These are phyloP conservation scores for Echiichthys vipera DNA, from an alignment of 2,797 vertebrate species.

Conservation along the genomic window DNA sequence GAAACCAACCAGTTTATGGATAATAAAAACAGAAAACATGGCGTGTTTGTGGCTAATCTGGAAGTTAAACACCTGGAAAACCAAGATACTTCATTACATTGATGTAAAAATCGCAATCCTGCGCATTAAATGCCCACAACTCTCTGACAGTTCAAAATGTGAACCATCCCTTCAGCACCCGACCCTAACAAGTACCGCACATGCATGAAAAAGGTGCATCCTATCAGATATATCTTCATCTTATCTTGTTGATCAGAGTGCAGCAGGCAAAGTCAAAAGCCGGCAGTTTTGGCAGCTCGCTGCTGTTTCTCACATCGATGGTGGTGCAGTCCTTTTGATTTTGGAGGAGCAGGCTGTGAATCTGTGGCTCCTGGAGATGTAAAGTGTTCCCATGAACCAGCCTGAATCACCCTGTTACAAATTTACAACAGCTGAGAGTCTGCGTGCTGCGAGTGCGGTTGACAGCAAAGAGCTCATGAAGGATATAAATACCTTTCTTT, in stretches of 20 bases:
- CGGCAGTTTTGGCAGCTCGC: not conserved
- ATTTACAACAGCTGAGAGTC: conserved; percentile 7
- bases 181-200: not conserved
- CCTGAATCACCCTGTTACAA: conserved; percentile 11
- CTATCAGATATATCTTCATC: not conserved
- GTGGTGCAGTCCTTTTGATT: conserved; percentile 33
- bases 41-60: too few species aligned
- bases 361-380: conserved; percentile 23
- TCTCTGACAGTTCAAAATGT: not conserved
- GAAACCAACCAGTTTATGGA: not conserved
- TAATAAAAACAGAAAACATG: not conserved
- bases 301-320: conserved; percentile 9
- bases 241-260: conserved; percentile 15
- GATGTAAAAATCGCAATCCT: not conserved
- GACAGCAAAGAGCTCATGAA: not conserved
- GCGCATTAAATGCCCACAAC: not conserved
- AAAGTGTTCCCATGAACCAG: conserved; percentile 3
- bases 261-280: not conserved
- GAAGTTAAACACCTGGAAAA: not conserved
- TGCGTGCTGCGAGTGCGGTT: not conserved
- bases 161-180: not conserved
- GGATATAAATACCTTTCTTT: not conserved
- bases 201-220: not conserved
- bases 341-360: not conserved
- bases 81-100: not conserved